Percentiles rank a stretch among this genome's conserved stretches.
Evolutionary conservation across 2,797 vertebrate genomes (phyloP).

Genomic region (Mionectes olivaceus): DNA sequence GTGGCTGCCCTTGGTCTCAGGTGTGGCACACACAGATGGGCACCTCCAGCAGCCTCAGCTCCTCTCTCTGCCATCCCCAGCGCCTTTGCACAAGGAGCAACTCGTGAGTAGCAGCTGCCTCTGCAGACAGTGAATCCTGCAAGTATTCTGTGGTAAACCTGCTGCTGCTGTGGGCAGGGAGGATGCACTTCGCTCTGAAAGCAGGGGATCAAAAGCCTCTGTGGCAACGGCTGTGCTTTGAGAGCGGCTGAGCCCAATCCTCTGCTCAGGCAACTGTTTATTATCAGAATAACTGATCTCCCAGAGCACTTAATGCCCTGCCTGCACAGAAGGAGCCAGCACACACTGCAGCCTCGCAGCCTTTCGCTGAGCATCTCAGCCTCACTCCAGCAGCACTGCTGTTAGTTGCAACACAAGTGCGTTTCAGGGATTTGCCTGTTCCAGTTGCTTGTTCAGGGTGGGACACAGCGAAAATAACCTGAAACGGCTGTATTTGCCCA

Average conservation of each 20-base stretch:
- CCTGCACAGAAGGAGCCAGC: not conserved
- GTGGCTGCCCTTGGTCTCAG: fast-evolving
- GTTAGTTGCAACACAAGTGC: not conserved
- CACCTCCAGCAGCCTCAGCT: not conserved
- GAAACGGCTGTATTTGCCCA: not conserved
- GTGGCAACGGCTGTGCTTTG: conserved; percentile 67
- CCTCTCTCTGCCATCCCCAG: not conserved
- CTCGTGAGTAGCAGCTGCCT: conserved; percentile 9
- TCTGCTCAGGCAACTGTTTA: conserved; percentile 66
- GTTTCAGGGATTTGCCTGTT: not conserved
- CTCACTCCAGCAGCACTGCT: not conserved
- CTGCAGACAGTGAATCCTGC: conserved; percentile 17
- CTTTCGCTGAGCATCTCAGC: not conserved
- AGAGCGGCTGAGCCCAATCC: conserved; percentile 72
- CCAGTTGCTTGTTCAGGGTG: not conserved
- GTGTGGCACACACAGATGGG: not conserved
- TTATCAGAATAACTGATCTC: conserved; percentile 63
- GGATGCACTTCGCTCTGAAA: conserved; percentile 37
- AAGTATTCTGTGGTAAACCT: not conserved
- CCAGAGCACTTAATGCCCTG: not conserved
- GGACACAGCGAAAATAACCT: fast-evolving
- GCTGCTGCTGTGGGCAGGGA: conserved; percentile 54
- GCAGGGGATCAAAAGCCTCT: conserved; percentile 66
- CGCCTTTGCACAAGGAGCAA: not conserved
- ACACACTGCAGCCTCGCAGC: not conserved